A percentile compares a stretch with the other conserved stretches of the same genome.
Evolutionary conservation across 2,113 vertebrate genomes (phyloP).

Genomic region (Anolis carolinensis): DNA sequence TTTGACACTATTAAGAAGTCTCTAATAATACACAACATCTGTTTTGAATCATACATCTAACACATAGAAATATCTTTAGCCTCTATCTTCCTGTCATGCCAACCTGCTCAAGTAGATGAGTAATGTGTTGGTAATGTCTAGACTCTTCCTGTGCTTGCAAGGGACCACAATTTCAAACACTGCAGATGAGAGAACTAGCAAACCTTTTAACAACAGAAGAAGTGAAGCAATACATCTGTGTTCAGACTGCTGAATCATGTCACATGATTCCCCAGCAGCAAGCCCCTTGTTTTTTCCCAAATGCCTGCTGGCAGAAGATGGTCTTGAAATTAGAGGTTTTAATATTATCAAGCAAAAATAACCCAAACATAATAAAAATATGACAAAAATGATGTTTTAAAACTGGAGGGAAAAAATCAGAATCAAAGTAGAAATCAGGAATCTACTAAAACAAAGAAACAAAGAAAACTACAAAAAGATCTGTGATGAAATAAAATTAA

Average conservation of each 20-base stretch:
- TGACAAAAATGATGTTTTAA: too few species aligned
- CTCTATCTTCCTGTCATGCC: conserved; percentile 4
- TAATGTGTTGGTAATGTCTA: conserved; percentile 30
- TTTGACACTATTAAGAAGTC: not conserved
- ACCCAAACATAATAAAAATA: too few species aligned
- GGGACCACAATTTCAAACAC: not conserved
- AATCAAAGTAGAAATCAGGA: too few species aligned
- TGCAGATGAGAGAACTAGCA: not conserved
- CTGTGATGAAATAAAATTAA: too few species aligned
- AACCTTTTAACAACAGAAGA: not conserved
- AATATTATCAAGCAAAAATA: too few species aligned
- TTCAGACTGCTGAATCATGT: not conserved
- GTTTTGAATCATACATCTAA: conserved; percentile 7
- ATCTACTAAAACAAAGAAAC: too few species aligned
- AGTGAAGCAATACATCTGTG: not conserved
- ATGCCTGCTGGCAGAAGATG: too few species aligned
- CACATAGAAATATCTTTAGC: not conserved
- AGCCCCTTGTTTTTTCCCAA: too few species aligned
- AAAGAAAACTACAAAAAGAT: too few species aligned
- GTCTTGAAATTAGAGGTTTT: too few species aligned
- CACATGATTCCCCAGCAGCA: not conserved
- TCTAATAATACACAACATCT: not conserved
- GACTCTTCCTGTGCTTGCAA: conserved; percentile 11
- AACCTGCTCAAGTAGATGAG: not conserved
- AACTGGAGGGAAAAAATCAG: too few species aligned